Evolutionary conservation across 2,113 vertebrate genomes (phyloP), one percentile per base, ranked within the genome.

Genomic region (Eidolon helvum): DNA sequence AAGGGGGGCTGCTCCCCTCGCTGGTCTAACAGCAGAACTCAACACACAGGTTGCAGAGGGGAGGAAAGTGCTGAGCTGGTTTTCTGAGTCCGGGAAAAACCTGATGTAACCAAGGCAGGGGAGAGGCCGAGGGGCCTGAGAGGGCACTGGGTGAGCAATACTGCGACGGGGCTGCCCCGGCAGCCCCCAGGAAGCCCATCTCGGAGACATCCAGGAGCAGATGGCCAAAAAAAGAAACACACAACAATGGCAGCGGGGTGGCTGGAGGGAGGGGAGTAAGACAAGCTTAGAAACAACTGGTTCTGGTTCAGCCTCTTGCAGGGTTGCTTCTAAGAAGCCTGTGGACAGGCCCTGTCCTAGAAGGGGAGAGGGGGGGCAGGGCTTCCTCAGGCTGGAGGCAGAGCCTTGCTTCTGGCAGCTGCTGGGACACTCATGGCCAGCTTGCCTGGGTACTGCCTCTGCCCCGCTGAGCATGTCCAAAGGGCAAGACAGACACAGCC

Each of bases 121-220:
- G 55, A 57, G 40, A 93, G 53, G 89, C 40, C 14, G 69, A 48
- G 79, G 79, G 82, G 71, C 61, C 84, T 33, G 57, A 77, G 78
- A 88, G 94, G 86, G 84, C 61, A 38, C 53, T 50, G 48, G 87
- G 90, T 50, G 75, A 82, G 94, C 97, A 94, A 94, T 85, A 95
- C 87, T 96, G 95, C 75, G 68, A 59, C 0, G 3, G 95, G 95
- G 93, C 80, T 80, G 97, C 96, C 97, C 75, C 12, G 33, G 95
- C 77, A 96, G 86, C 96, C 97, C 95, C 74, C 14, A 0, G 97
- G 96, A 92, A 93, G 91, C 95, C 96, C 97, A 85, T 91, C 96
- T 90, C 93, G 96, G 91, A 77, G 95, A 97, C 18, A 93, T 95
- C 74, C 72, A 92, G 94, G 96, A 97, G 75, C 87, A 89, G 75